A percentile compares a stretch with the other conserved stretches of the same genome.
These are phyloP conservation scores for Gari tellinella DNA, from an alignment of 2,888 invertebrate genomes.

Conservation along the genomic window DNA sequence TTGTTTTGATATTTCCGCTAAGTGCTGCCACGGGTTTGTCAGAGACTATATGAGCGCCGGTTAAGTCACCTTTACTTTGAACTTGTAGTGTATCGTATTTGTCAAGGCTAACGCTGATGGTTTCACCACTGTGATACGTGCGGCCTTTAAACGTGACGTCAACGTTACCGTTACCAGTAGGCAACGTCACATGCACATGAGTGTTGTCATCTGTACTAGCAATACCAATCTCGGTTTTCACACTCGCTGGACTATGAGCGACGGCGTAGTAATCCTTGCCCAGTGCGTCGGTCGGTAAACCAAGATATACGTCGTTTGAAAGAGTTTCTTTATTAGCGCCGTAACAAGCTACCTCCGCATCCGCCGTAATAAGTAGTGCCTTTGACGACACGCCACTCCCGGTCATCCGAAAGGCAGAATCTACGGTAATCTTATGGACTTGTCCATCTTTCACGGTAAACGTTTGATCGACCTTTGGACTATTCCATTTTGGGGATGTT, in stretches of 20 bases:
- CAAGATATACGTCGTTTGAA: conserved; percentile 65
- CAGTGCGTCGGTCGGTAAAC: conserved; percentile 61
- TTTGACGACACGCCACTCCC: conserved; percentile 55
- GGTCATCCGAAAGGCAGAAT: conserved; percentile 40
- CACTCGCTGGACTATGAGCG: conserved; percentile 45
- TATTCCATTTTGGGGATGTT: conserved; percentile 55
- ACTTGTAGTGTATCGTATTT: conserved; percentile 61
- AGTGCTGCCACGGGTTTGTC: conserved; percentile 58
- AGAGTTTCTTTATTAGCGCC: conserved; percentile 63
- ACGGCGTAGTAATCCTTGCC: conserved; percentile 63
- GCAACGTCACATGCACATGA: conserved; percentile 48
- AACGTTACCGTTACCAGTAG: conserved; percentile 25
- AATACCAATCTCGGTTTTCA: conserved; percentile 54
- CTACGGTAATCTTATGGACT: conserved; percentile 57
- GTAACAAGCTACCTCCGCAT: conserved; percentile 62
- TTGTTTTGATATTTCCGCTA: conserved; percentile 64
- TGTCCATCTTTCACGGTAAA: conserved; percentile 57
- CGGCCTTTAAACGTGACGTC: conserved; percentile 52
- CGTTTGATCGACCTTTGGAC: conserved; percentile 52
- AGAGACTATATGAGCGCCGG: conserved; percentile 58
- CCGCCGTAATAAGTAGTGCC: conserved; percentile 56
- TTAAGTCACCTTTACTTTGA: conserved; percentile 58
- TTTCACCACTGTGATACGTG: conserved; percentile 55
- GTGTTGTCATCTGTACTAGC: conserved; percentile 54
- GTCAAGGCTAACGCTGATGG: conserved; percentile 44